phyloP scores from a whole-genome alignment of 2,888 invertebrate species.

The Dryobotodes eremita region DNA sequence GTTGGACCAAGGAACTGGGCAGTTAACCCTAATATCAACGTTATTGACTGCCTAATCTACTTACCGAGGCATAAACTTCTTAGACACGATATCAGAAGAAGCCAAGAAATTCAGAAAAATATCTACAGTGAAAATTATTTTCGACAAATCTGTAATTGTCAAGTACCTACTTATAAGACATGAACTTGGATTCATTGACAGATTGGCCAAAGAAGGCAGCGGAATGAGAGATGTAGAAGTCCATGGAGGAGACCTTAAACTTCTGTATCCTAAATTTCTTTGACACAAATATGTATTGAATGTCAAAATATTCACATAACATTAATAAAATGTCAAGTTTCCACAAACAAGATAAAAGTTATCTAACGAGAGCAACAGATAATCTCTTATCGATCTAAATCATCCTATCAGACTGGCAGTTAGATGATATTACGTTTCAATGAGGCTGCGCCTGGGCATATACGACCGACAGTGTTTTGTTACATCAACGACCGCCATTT shows the following conservation, averaged over 20 bases:
- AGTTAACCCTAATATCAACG: no score
- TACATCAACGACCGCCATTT: conserved; percentile 50
- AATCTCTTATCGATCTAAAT: conserved; percentile 38
- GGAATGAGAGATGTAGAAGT: background rate
- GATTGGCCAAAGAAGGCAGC: background rate
- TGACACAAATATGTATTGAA: background rate
- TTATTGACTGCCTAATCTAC: background rate
- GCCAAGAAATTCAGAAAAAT: background rate
- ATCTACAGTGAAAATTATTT: no score
- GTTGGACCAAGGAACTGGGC: background rate
- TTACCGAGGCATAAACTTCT: no score
- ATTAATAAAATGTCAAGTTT: conserved; percentile 7
- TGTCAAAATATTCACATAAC: background rate
- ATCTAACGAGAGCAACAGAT: conserved; percentile 37
- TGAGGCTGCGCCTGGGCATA: conserved; percentile 37
- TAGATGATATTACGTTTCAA: conserved; percentile 55
- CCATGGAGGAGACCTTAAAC: background rate
- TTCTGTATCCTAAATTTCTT: background rate
- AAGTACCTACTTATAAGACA: background rate
- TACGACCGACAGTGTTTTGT: conserved; percentile 34
- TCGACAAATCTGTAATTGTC: background rate
- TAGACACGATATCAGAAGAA: background rate
- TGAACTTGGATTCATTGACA: background rate
- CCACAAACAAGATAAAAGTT: conserved; percentile 19
- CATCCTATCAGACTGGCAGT: conserved; percentile 26